Conservation (phyloP, 2,888 invertebrate genomes). For the Drosophila kanekoi region DNA sequence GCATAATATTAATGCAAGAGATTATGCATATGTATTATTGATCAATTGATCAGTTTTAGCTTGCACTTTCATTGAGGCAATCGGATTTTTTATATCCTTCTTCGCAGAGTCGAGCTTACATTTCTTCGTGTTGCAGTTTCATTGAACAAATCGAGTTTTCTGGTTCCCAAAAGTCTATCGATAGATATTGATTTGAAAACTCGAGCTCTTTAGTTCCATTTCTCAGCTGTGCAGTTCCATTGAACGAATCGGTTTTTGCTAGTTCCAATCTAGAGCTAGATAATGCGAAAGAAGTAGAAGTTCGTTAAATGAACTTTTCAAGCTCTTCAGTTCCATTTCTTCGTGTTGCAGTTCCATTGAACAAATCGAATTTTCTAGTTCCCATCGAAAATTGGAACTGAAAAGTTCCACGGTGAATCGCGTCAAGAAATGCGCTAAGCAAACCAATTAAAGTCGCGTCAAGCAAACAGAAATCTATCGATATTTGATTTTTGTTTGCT, state of each 20-base stretch:
- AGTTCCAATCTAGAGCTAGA: not conserved
- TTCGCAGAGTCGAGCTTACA: too few relatives aligned
- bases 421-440: conserved; percentile 54
- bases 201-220: too few relatives aligned
- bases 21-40: not conserved
- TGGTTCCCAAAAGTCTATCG: not conserved
- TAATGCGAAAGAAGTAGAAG: too few relatives aligned
- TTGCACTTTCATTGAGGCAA: too few relatives aligned
- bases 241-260: not conserved
- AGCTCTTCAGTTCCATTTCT: too few relatives aligned
- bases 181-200: too few relatives aligned
- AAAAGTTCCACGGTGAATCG: conserved; percentile 12
- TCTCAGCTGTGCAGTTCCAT: not conserved
- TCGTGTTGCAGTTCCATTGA: too few relatives aligned
- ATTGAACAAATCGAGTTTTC: not conserved
- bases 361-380: not conserved
- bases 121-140: too few relatives aligned
- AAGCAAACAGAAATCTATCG: conserved; percentile 47
- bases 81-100: too few relatives aligned
- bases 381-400: not conserved
- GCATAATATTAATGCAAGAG: not conserved
- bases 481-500: conserved; percentile 50
- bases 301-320: too few relatives aligned
- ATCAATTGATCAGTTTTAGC: too few relatives aligned
- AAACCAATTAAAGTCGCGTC: conserved; percentile 67